Evolutionary conservation across 2,888 invertebrate species (phyloP), one percentile per base, ranked within the genome.

Genomic region (Nemurella pictetii): DNA sequence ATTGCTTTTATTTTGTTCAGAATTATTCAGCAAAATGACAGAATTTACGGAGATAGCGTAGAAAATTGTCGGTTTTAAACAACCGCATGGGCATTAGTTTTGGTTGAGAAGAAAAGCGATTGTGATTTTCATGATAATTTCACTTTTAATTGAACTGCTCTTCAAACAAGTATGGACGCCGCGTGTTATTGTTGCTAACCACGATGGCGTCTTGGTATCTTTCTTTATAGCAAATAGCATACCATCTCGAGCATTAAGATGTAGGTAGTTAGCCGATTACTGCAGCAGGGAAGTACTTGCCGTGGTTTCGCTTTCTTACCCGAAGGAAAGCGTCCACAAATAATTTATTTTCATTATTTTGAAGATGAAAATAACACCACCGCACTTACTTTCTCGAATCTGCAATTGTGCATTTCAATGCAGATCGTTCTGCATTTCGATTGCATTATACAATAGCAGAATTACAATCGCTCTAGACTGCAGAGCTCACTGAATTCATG

Each of bases 61-160:
- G 55, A 55, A 12, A 20, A 20, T 55, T 12, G 55, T 20, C 9
- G 55, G 20, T 55, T n/a, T n/a, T n/a, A n/a, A n/a, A n/a, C n/a
- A 55, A 55, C 55, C 55, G 55, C 55, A 55, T 20, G n/a, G n/a
- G n/a, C 55, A 75, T 75, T 75, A 5, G 75, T 27, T 75, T 75
- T 75, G 75, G 75, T 75, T 75, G 12, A 28, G 28, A n/a, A 75
- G 75, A 20, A 12, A 20, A 55, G 55, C 55, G 55, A 55, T 55
- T 55, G 20, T 55, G 9, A 7, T 55, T 55, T 55, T 12, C 15
- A 20, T 55, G 55, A 20, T 55, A 55, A 55, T 75, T 75, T 75
- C 75, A 75, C 75, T 75, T 75, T 75, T 75, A 75, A 75, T 75
- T 75, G 75, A 75, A 25, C 26, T 2, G 27, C 75, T 75, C 75